Evolutionary conservation across 2,113 vertebrate species (phyloP).

Genomic region (Chaenocephalus aceratus): DNA sequence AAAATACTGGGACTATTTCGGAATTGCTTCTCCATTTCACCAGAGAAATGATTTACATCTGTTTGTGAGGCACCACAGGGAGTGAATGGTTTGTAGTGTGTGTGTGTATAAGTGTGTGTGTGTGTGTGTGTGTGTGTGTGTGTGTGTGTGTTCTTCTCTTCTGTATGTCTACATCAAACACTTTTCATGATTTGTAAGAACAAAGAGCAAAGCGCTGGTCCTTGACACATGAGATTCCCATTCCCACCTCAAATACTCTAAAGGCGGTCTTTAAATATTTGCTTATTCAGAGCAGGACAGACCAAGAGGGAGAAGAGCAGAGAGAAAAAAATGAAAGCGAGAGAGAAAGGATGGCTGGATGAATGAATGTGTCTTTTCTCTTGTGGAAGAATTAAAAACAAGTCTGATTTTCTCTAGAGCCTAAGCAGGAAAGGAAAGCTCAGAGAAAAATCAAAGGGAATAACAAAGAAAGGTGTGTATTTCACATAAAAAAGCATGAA

Average conservation of each 20-base stretch:
- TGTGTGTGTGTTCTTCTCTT: conserved; percentile 20
- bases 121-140: conserved; percentile 33
- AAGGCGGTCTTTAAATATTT: conserved; percentile 71
- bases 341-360: conserved; percentile 2
- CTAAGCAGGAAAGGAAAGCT: conserved; percentile 9
- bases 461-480: conserved; percentile 22
- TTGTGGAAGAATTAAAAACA: conserved; percentile 15
- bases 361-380: conserved; percentile 12
- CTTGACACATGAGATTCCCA: conserved; percentile 55
- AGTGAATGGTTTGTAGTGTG: conserved; percentile 6
- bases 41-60: conserved; percentile 43
- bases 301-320: not conserved
- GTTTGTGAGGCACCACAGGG: conserved; percentile 51
- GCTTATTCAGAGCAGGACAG: conserved; percentile 52
- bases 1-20: conserved; percentile 17
- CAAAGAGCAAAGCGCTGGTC: conserved; percentile 54
- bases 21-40: conserved; percentile 34
- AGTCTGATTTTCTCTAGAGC: conserved; percentile 19
- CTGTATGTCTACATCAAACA: conserved; percentile 64
- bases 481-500: conserved; percentile 9
- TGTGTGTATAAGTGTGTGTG: conserved; percentile 37
- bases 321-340: not conserved
- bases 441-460: conserved; percentile 4
- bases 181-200: conserved; percentile 54
- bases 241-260: conserved; percentile 69